Percentiles rank a stretch among this genome's conserved stretches.
These are phyloP conservation scores for Galago senegalensis DNA, from an alignment of 2,797 vertebrate species.

Conservation along the genomic window DNA sequence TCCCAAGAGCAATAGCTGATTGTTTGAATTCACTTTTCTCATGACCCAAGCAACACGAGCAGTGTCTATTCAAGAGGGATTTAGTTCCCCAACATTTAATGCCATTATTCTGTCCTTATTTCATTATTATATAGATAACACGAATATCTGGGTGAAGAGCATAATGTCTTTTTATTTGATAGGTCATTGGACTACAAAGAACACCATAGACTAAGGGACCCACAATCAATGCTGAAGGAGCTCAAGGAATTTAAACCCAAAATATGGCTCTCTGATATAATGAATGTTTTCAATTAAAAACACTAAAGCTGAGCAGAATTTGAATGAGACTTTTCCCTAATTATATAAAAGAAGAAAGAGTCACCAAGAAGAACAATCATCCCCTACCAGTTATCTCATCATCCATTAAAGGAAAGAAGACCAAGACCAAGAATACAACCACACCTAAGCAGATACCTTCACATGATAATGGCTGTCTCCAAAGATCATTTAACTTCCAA, in stretches of 20 bases:
- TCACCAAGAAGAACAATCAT: background rate
- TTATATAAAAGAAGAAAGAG: background rate
- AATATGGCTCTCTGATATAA: background rate
- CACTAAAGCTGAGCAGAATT: background rate
- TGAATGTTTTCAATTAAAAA: background rate
- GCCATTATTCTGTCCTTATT: background rate
- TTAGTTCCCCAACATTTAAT: background rate
- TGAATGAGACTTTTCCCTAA: background rate
- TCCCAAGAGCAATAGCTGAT: background rate
- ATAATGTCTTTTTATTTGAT: background rate
- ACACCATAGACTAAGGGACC: background rate
- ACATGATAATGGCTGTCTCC: background rate
- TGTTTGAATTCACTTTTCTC: background rate
- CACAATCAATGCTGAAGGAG: background rate
- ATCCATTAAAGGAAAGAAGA: background rate
- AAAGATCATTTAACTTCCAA: background rate
- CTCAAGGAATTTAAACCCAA: background rate
- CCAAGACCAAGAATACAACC: background rate
- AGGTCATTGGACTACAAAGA: background rate
- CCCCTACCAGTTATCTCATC: background rate
- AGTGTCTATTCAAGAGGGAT: background rate
- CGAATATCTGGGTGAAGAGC: too few relatives aligned
- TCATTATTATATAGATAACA: background rate
- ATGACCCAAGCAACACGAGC: background rate
- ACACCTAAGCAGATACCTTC: background rate